phyloP scores from a whole-genome alignment of 1,140 invertebrate species.

The Temnothorax curvispinosus region DNA sequence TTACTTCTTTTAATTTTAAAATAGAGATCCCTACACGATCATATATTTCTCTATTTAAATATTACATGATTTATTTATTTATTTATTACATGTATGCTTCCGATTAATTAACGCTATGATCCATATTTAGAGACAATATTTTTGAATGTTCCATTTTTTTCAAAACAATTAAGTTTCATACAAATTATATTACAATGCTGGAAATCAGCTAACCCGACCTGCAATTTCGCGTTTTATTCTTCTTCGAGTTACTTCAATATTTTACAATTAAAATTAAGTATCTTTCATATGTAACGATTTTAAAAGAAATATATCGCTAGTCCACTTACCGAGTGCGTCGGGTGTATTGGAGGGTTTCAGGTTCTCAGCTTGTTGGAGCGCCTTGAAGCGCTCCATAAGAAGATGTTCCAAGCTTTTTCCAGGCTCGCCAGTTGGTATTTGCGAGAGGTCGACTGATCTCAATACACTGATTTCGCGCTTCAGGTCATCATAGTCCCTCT shows the following conservation, averaged over 20 bases:
- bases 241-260: neutral
- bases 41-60: slow-evolving; percentile 3
- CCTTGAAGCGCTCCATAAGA: slow-evolving; percentile 92
- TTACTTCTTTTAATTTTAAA: neutral
- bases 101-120: neutral
- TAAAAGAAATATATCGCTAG: slow-evolving; percentile 2
- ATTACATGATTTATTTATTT: neutral
- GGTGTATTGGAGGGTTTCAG: slow-evolving; percentile 84
- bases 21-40: neutral
- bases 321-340: slow-evolving; percentile 84
- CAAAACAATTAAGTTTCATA: neutral
- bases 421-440: slow-evolving; percentile 85
- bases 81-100: neutral
- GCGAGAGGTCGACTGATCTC: slow-evolving; percentile 91
- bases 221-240: neutral
- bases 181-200: neutral
- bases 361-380: slow-evolving; percentile 87
- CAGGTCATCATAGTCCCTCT: slow-evolving; percentile 96
- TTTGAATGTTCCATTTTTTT: neutral
- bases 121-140: neutral
- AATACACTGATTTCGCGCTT: slow-evolving; percentile 94
- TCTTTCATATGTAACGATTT: neutral
- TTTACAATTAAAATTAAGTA: slow-evolving; percentile 6
- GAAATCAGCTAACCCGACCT: neutral
- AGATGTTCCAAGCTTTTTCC: slow-evolving; percentile 92